phyloP scores from a whole-genome alignment of 2,888 invertebrate genomes.

The Allacma fusca region DNA sequence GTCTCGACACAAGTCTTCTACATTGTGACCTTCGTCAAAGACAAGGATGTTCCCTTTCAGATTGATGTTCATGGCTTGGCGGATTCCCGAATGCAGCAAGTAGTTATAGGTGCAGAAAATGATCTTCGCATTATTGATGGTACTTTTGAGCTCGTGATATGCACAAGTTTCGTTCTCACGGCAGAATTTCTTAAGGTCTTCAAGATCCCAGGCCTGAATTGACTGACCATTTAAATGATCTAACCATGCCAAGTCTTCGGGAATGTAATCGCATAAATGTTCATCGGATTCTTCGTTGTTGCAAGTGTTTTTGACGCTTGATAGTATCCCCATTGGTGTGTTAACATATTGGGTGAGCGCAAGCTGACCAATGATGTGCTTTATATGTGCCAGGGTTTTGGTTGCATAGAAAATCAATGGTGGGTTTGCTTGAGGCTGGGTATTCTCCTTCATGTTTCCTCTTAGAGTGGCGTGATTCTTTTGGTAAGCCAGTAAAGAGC shows the following conservation, averaged over 20 bases:
- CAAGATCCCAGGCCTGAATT: conserved; percentile 51
- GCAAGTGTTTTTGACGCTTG: conserved; percentile 49
- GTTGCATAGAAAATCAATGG: conserved; percentile 47
- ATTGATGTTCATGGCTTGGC: conserved; percentile 65
- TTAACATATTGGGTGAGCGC: conserved; percentile 45
- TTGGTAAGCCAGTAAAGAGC: conserved; percentile 51
- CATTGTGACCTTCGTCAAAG: conserved; percentile 70
- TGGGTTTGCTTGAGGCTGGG: background rate
- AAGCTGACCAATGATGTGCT: conserved; percentile 54
- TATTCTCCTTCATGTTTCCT: conserved; percentile 38
- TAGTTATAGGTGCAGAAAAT: conserved; percentile 70
- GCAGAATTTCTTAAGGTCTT: conserved; percentile 51
- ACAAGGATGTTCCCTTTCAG: conserved; percentile 66
- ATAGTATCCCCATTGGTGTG: conserved; percentile 53
- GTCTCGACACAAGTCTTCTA: conserved; percentile 68
- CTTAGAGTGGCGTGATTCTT: no score
- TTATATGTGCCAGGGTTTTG: conserved; percentile 54
- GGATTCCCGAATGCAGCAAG: conserved; percentile 65
- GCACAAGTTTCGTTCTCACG: conserved; percentile 39
- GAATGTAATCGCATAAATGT: background rate
- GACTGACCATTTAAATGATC: background rate
- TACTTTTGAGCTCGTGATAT: conserved; percentile 45
- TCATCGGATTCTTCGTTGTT: background rate
- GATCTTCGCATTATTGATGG: conserved; percentile 63
- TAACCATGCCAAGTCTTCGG: background rate